phyloP scores from a whole-genome alignment of 2,113 vertebrate species.

The Colaptes auratus region DNA sequence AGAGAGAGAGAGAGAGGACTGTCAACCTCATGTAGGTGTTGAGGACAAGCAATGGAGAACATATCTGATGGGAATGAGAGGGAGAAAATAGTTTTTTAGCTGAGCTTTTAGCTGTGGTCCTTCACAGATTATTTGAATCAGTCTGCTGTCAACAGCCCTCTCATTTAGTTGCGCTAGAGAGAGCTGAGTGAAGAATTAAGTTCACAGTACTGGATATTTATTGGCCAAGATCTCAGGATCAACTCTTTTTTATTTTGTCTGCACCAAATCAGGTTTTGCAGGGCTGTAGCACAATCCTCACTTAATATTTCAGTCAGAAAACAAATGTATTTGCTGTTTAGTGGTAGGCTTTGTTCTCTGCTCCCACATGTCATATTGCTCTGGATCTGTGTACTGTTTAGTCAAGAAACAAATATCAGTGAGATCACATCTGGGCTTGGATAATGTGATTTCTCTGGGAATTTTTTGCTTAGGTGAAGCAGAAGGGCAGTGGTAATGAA shows the following conservation, averaged over 20 bases:
- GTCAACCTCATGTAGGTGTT: neutral
- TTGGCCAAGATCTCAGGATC: neutral
- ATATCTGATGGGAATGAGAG: neutral
- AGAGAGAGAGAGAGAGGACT: neutral
- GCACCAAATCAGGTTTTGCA: neutral
- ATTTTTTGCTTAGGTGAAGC: conserved; percentile 8
- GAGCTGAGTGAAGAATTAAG: neutral
- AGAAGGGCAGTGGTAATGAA: neutral
- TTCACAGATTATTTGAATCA: neutral
- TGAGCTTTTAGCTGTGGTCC: neutral
- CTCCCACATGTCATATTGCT: neutral
- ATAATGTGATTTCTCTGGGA: neutral
- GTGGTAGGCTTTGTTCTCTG: neutral
- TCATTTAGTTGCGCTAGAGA: neutral
- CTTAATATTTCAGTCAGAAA: neutral
- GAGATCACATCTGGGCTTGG: neutral
- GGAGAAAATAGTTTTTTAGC: neutral
- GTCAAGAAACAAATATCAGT: neutral
- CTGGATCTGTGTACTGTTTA: neutral
- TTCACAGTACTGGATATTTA: neutral
- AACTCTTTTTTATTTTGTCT: neutral
- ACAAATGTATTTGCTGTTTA: neutral
- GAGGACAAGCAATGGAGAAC: neutral
- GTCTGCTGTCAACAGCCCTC: neutral
- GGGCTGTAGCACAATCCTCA: neutral